phyloP scores from a whole-genome alignment of 2,113 vertebrate species.

The Probosciger aterrimus region DNA sequence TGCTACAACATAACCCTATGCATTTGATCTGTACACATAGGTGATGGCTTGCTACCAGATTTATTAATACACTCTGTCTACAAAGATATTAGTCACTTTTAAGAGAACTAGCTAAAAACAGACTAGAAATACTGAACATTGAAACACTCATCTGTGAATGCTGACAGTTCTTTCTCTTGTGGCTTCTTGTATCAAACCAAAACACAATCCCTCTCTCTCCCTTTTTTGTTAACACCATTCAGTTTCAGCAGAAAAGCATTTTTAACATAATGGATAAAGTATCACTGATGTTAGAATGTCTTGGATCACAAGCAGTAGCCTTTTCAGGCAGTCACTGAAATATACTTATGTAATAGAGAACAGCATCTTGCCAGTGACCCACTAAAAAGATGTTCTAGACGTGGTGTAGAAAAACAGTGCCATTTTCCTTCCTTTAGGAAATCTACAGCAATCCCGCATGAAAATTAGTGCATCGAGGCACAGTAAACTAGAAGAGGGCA shows the following conservation, averaged over 20 bases:
- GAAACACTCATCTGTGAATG: background rate
- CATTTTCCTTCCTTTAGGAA: background rate
- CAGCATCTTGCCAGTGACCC: conserved; percentile 1
- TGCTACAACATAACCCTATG: background rate
- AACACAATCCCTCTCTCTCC: background rate
- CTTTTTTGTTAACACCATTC: background rate
- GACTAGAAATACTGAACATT: background rate
- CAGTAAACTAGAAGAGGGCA: background rate
- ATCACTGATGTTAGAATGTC: background rate
- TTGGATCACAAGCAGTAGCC: background rate
- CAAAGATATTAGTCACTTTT: background rate
- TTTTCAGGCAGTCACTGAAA: background rate
- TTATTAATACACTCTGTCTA: background rate
- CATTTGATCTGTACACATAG: background rate
- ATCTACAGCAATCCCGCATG: background rate
- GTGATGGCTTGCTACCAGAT: fast-evolving
- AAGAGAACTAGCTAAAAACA: background rate
- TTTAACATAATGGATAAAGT: background rate
- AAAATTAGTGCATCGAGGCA: background rate
- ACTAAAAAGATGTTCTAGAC: background rate
- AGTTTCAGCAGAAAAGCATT: background rate
- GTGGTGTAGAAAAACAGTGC: background rate
- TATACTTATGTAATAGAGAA: background rate
- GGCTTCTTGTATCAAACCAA: background rate
- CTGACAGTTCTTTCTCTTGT: background rate